Base-by-base conservation (phyloP, 2,113 vertebrate species). In the Microtus montanus region DNA sequence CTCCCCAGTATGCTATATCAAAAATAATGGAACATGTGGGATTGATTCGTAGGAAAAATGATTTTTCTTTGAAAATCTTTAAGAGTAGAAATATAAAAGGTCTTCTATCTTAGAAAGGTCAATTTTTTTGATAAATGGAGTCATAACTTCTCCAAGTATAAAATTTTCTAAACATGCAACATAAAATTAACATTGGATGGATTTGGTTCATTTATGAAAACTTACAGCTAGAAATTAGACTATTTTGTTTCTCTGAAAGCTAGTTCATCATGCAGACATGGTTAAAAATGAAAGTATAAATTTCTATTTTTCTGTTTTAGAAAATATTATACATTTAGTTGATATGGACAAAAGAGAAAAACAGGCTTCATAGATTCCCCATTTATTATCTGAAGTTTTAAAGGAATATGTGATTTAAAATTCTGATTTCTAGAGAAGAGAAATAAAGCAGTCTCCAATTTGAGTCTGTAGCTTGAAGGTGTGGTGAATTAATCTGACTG, bases 151-250 rank as follows among this genome's bases (percentile, higher is more conserved):
- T 26, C 2, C 35, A 70, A 63, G 47, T 73, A 61, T 49, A 66
- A 71, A 35, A 35, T 89, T 63, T 63, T 82, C 68, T 74, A 38
- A 89, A 63, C 33, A 93, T 4, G 88, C 2, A 87, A n/a, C 61
- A 68, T 64, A 92, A 54, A 89, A 24, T 52, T 79, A 20, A 74
- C 49, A 47, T 4, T 88, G 80, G 38, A 44, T 88, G 19, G 5
- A 35, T 92, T 90, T 52, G n/a, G 38, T 84, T 91, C 47, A 89
- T 87, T 84, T 44, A 74, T 84, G 58, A 92, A 93, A 78, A 78
- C 90, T 33, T 63, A 7, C 35, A 38, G 52, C n/a, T 79, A 30
- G 54, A 52, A 93, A 63, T 89, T 88, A 90, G 24, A 12, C 52
- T 86, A 54, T 73, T 90, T 94, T 71, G 20, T 26, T 89, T 92